These are phyloP conservation scores for Ailurus styani DNA, from an alignment of 2,113 vertebrate species.

Conservation along the genomic window DNA sequence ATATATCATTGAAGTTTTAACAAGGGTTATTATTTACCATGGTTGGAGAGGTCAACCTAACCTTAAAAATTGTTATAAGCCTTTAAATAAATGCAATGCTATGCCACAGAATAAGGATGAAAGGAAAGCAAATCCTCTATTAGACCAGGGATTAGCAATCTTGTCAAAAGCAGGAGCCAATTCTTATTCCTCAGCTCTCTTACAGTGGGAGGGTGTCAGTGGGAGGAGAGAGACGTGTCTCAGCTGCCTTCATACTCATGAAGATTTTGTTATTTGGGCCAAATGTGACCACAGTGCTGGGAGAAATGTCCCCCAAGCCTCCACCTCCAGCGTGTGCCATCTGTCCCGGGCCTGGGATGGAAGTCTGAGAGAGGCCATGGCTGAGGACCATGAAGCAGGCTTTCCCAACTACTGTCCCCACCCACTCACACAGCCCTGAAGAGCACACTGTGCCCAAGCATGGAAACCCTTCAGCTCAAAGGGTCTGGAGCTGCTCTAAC, in stretches of 20 bases:
- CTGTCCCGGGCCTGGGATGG: not conserved
- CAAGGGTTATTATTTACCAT: not conserved
- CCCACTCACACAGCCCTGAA: not conserved
- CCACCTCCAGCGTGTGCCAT: not conserved
- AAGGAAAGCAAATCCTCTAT: not conserved
- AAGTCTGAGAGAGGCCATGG: not conserved
- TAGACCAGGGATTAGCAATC: not conserved
- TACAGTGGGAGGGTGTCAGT: not conserved
- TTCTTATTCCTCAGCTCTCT: not conserved
- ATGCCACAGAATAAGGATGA: not conserved
- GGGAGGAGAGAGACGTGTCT: not conserved
- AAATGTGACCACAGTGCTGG: not conserved
- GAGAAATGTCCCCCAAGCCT: not conserved
- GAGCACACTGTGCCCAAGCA: not conserved
- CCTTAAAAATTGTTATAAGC: constrained; percentile 11
- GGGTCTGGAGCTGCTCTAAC: not conserved
- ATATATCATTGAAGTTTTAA: not conserved
- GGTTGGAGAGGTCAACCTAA: not conserved
- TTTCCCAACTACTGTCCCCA: not conserved
- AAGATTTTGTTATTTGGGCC: not conserved
- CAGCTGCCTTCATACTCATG: not conserved
- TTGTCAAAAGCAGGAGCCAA: not conserved
- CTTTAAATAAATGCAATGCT: constrained; percentile 20
- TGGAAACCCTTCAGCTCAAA: not conserved
- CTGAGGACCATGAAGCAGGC: not conserved